These are phyloP conservation scores for Pandemis heparana DNA, from an alignment of 2,888 invertebrate species.

Conservation along the genomic window DNA sequence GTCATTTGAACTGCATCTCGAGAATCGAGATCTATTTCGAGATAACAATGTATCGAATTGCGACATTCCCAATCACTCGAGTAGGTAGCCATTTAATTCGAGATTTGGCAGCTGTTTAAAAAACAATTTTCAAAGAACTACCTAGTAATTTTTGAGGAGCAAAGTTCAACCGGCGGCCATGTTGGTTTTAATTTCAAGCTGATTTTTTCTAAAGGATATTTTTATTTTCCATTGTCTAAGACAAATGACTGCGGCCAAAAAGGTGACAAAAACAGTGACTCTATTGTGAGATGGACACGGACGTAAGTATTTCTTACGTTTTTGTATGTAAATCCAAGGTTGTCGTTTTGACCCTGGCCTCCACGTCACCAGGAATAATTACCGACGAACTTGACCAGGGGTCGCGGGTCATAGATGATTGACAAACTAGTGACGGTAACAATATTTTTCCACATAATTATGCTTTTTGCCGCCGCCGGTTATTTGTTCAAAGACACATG, in stretches of 20 bases:
- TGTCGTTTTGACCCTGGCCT: conserved; percentile 60
- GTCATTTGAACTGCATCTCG: conserved; percentile 64
- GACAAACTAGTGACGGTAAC: conserved; percentile 63
- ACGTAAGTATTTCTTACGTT: conserved; percentile 74
- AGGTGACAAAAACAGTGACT: conserved; percentile 72
- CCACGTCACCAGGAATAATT: conserved; percentile 75
- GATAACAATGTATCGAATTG: conserved; percentile 76
- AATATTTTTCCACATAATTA: conserved; percentile 58
- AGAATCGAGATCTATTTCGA: conserved; percentile 66
- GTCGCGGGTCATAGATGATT: conserved; percentile 70
- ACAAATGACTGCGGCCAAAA: conserved; percentile 42
- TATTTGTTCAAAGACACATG: background rate
- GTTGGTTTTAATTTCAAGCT: conserved; percentile 12
- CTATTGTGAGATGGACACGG: conserved; percentile 59
- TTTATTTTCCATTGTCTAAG: conserved; percentile 38
- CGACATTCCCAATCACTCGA: conserved; percentile 49
- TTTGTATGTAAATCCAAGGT: conserved; percentile 78
- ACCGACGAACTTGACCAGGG: conserved; percentile 80
- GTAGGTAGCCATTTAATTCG: conserved; percentile 54
- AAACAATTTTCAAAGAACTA: background rate
- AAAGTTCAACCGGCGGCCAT: conserved; percentile 33
- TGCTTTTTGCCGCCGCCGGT: conserved; percentile 44
- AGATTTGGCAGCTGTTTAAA: conserved; percentile 53
- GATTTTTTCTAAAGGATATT: conserved; percentile 33
- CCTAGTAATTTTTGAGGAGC: conserved; percentile 12